Evolutionary conservation across 1,140 invertebrate genomes (phyloP).

Genomic region (Prorops nasuta): DNA sequence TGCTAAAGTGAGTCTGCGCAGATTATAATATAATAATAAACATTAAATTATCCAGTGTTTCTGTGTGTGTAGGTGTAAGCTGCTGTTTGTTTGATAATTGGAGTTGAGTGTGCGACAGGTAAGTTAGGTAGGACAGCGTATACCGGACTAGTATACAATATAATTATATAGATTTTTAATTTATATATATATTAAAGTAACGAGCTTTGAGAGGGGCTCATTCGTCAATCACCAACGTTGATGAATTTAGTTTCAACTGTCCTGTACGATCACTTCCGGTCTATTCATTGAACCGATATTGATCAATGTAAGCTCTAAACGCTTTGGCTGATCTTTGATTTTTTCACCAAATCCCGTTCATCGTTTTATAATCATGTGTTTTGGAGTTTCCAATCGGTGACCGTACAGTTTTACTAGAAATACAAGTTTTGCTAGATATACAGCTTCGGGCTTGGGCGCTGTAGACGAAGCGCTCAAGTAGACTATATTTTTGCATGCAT

Average conservation of each 20-base stretch:
- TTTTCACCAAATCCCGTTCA: too few species aligned
- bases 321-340: too few species aligned
- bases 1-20: constrained; percentile 20
- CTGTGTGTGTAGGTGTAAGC: too few species aligned
- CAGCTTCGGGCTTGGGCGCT: constrained; percentile 16
- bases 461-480: constrained; percentile 24
- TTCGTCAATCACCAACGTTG: too few species aligned
- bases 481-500: not conserved
- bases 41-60: constrained; percentile 18
- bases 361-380: too few species aligned
- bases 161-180: constrained; percentile 13
- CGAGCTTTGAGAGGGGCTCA: not conserved
- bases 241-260: too few species aligned
- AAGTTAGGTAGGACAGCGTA: constrained; percentile 40
- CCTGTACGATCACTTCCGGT: too few species aligned
- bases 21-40: too few species aligned
- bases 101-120: constrained; percentile 18
- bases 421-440: constrained; percentile 8
- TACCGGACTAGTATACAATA: constrained; percentile 44
- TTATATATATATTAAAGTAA: not conserved
- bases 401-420: constrained; percentile 9
- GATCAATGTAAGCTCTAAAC: too few species aligned
- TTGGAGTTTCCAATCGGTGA: constrained; percentile 18
- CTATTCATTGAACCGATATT: too few species aligned
- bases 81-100: too few species aligned